phyloP scores from a whole-genome alignment of 35 echinoderm and acorn worm genomes.

The Strongylocentrotus purpuratus region DNA sequence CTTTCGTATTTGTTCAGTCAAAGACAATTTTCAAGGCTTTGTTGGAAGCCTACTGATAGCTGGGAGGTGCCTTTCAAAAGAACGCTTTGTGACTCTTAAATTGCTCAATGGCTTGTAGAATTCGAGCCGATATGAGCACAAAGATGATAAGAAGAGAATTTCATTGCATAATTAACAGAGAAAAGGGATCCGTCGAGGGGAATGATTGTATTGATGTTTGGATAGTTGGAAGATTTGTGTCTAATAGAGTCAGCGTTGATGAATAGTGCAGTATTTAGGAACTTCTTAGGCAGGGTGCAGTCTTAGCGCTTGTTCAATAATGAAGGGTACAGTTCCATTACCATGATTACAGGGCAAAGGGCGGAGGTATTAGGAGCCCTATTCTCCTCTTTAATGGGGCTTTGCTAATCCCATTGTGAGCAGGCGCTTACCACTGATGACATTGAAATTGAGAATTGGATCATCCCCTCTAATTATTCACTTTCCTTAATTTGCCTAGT shows the following conservation, averaged over 20 bases:
- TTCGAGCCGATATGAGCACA: neutral
- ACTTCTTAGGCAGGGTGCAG: neutral
- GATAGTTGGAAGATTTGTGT: neutral
- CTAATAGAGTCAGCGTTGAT: neutral
- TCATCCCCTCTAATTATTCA: conserved; percentile 44
- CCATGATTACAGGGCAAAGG: neutral
- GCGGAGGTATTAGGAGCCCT: neutral
- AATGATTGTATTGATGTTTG: conserved; percentile 18
- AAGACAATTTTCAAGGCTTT: conserved; percentile 11
- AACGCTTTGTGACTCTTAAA: neutral
- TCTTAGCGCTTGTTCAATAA: neutral
- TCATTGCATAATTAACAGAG: neutral
- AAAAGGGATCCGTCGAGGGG: neutral
- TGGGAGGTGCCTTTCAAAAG: neutral
- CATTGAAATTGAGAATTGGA: conserved; percentile 55
- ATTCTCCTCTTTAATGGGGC: conserved; percentile 39
- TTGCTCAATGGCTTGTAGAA: neutral
- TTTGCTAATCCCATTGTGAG: conserved; percentile 42
- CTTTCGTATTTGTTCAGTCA: conserved; percentile 3
- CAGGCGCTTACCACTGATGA: conserved; percentile 15
- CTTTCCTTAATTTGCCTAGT: conserved; percentile 33
- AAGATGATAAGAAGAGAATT: neutral
- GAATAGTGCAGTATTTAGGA: neutral
- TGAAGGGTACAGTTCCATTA: no score
- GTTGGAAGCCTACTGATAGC: neutral